Evolutionary conservation across 2,888 invertebrate species (phyloP), one percentile per base, ranked within the genome.

Genomic region (Operophtera brumata): DNA sequence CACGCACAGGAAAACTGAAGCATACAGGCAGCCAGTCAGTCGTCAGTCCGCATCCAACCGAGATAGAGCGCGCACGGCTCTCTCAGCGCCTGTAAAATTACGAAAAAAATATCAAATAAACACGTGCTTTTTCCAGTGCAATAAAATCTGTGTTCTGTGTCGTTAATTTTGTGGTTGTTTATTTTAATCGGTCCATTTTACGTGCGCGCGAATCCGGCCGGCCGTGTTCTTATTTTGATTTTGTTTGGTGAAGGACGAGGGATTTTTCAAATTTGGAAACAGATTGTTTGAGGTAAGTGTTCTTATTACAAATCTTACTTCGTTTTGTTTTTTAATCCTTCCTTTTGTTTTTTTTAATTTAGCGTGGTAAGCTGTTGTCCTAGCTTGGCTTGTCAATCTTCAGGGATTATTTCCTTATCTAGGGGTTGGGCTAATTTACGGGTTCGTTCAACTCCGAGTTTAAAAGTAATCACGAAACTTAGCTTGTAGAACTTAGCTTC

Each of bases 101-200:
- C 51, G 50, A 40, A 30, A 46, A 55, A 55, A 11, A 55, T 32
- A 55, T 43, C 26, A 55, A 47, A 55, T 47, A 51, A 47, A 57
- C 57, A 53, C 57, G 57, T 57, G 57, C 39, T 48, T 41, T n/a
- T 46, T 36, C 35, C 28, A 52, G 48, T 48, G 57, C 52, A 46
- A 57, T 57, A 52, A 57, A 57, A 48, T 46, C 48, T 48, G 56
- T 56, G 51, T 20, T 42, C 44, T 44, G 57, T 52, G 43, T 32
- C 49, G 49, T 57, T 48, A 42, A 52, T 57, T 57, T 51, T 57
- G 52, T 52, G 47, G 51, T 40, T 51, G 52, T 57, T 57, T 57
- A 42, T 52, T 51, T 47, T 47, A 45, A 35, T 47, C 40, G 30
- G 25, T 32, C 4, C 43, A 30, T 20, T 43, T 54, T 48, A 32